phyloP scores from a whole-genome alignment of 2,888 invertebrate genomes.

The Aproaerema taeniolella region DNA sequence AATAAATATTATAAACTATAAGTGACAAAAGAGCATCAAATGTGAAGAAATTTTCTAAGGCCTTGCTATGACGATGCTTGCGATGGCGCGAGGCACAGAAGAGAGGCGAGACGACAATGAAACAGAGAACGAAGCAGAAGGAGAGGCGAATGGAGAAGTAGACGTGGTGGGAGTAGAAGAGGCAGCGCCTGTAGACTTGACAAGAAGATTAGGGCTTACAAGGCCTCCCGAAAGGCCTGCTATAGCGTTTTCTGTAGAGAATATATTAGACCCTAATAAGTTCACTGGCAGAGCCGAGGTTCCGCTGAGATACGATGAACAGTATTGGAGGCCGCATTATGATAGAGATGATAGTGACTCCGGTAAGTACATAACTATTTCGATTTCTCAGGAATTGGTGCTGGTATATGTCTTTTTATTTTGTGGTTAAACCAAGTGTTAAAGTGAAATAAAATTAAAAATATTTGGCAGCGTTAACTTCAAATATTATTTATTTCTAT shows the following conservation, averaged over 20 bases:
- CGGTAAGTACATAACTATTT: constrained; percentile 56
- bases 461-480: no score
- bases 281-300: constrained; percentile 85
- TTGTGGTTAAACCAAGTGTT: no score
- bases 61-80: constrained; percentile 75
- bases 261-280: constrained; percentile 93
- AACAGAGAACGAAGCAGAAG: constrained; percentile 44
- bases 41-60: constrained; percentile 26
- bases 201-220: constrained; percentile 74
- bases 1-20: background rate
- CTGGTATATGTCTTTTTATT: no score
- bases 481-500: no score
- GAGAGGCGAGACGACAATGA: constrained; percentile 44
- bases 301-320: constrained; percentile 75
- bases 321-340: constrained; percentile 75
- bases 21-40: background rate
- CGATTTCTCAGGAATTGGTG: no score
- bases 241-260: constrained; percentile 92
- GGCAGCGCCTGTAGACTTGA: constrained; percentile 66
- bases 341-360: constrained; percentile 79
- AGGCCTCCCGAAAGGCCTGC: constrained; percentile 73
- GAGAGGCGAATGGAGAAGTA: constrained; percentile 59
- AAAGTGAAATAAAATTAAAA: no score
- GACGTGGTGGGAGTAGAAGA: constrained; percentile 72
- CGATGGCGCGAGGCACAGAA: constrained; percentile 69